Evolutionary conservation across 1,140 invertebrate species (phyloP).

Genomic region (Vollenhovia emeryi): DNA sequence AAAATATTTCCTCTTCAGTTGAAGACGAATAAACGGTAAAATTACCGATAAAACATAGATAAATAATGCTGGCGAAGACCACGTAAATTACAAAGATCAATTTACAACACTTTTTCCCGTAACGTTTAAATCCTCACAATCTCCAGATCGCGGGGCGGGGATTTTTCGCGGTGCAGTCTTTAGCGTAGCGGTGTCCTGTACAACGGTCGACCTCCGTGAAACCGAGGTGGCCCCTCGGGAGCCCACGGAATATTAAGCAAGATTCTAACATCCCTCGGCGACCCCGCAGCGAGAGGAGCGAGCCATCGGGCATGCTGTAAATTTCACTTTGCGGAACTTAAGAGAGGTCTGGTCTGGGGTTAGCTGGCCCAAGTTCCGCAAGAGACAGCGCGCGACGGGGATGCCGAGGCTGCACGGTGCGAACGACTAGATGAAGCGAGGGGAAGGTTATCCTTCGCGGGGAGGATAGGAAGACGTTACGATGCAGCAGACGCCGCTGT

Average conservation of each 20-base stretch:
- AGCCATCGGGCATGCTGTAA: constrained; percentile 77
- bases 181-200: constrained; percentile 1
- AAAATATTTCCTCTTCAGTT: not conserved
- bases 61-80: not conserved
- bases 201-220: constrained; percentile 47
- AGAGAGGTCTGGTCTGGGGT: constrained; percentile 60
- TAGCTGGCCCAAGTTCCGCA: constrained; percentile 41
- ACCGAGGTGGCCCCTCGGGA: constrained; percentile 72
- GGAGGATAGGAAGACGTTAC: constrained; percentile 30
- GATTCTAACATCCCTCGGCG: constrained; percentile 68
- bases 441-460: constrained; percentile 27
- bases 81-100: not conserved
- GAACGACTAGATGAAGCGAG: constrained; percentile 15
- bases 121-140: constrained; percentile 7
- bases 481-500: constrained; percentile 36
- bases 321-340: constrained; percentile 82
- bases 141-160: not conserved
- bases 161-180: constrained; percentile 26
- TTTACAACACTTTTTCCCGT: not conserved
- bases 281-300: constrained; percentile 65
- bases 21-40: not conserved
- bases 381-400: constrained; percentile 20
- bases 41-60: not conserved
- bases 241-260: constrained; percentile 80
- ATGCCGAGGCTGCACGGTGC: not conserved